These are phyloP conservation scores for Solenopsis fugax DNA, from an alignment of 1,140 invertebrate genomes.

Conservation along the genomic window DNA sequence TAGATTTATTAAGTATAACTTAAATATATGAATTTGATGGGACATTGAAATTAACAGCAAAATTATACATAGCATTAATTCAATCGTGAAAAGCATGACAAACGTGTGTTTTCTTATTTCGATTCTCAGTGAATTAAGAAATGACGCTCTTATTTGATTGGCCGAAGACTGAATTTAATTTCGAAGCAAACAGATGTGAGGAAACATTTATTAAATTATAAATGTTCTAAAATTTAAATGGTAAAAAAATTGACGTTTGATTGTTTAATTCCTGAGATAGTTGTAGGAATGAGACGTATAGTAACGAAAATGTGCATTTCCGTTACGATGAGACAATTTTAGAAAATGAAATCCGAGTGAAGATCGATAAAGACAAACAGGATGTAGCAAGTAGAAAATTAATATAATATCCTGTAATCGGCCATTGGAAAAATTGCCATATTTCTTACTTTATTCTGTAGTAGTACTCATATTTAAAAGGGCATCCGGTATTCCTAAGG, in stretches of 20 bases:
- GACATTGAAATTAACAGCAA: background rate
- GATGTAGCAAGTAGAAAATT: constrained; percentile 1
- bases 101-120: background rate
- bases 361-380: background rate
- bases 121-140: background rate
- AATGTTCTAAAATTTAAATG: constrained; percentile 7
- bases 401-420: background rate
- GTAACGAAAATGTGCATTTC: background rate
- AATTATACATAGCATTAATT: background rate
- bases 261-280: background rate
- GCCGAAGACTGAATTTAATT: background rate
- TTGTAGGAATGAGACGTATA: background rate
- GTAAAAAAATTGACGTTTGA: background rate
- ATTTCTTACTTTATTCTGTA: background rate
- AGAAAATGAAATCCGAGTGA: background rate
- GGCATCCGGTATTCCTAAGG: constrained; percentile 15
- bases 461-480: constrained; percentile 23
- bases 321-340: background rate
- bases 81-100: background rate
- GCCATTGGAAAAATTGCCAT: background rate
- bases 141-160: background rate
- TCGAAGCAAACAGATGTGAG: background rate
- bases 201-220: background rate
- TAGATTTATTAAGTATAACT: background rate
- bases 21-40: background rate